Base-by-base conservation (phyloP, 1,140 invertebrate species). In the Aphelinus certus region DNA sequence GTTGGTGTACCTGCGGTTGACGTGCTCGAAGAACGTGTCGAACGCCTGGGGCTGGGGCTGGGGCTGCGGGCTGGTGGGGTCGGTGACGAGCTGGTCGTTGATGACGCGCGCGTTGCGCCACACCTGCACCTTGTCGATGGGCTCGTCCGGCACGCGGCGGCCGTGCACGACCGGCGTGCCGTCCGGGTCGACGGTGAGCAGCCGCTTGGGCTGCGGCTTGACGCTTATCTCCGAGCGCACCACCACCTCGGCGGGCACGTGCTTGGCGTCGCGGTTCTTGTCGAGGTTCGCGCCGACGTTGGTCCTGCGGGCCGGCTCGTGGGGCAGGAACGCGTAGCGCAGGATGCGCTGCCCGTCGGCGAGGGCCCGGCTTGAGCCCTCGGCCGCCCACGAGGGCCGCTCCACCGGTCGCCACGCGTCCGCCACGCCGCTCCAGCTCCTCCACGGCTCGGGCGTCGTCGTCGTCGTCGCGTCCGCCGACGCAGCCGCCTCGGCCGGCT, bases 51-150 rank as follows among this genome's bases (percentile, higher is more conserved):
- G 81, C 64, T 84, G 79, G 57, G 10, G 2, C 9, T 56, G 2
- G 7, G 9, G 43, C 3, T 3, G n/a, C 0, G 42, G 3, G 0
- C 43, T 68, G 7, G 69, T 62, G 3, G 56, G 7, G 7, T 79
- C 76, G 0, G 92, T 91, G 46, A 94, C 85, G 70, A 96, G 81
- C 83, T 93, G 91, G 60, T 93, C 93, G 79, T 96, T 95, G 46
- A 96, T 94, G 1, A 96, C 94, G 73, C 95, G 87, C 0, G 95
- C 95, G 85, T 96, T 96, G 64, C 95, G 89, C 94, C 94, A 96
- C 1, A 91, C 93, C 81, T 94, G 93, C 7, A 89, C 83, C 71
- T 92, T 92, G 79, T 96, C 95, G 61, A 91, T 91, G 61, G 94
- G 93, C 70, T 95, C 93, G 78, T 96, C 95, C 0, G 95, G 94